Evolutionary conservation across 1,140 invertebrate genomes (phyloP), one percentile per base, ranked within the genome.

Genomic region (Plutomurus gul): DNA sequence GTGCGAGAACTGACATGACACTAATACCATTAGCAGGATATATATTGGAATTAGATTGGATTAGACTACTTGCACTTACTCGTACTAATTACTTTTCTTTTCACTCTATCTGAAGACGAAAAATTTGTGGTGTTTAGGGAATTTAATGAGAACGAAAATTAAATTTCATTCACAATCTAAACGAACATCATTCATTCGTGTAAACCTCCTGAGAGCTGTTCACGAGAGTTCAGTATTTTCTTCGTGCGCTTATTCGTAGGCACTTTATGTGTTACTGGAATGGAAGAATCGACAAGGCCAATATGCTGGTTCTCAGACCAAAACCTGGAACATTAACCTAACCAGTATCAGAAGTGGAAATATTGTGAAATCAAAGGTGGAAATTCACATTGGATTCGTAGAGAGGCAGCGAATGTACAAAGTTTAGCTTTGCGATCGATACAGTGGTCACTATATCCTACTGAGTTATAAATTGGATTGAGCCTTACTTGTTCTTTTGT

Each of bases 311-410:
- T 65, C n/a, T n/a, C 11, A 65, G 56, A 65, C n/a, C n/a, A 65
- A 65, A 65, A 65, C 56, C 56, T 65, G 56, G 56, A 65, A 65
- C 56, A 65, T 65, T 65, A 49, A 49, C 7, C n/a, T 18, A 49
- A 18, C 7, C 30, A 65, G 56, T n/a, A 7, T 65, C 56, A 11
- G 36, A n/a, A 33, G 13, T 5, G 5, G 18, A 10, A n/a, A n/a
- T 65, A 65, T 60, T 60, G 51, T 60, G 51, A 60, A 60, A 30
- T 60, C n/a, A n/a, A n/a, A n/a, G n/a, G n/a, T n/a, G n/a, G n/a
- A n/a, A n/a, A n/a, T n/a, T n/a, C n/a, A n/a, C n/a, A n/a, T n/a
- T n/a, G n/a, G n/a, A n/a, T n/a, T n/a, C n/a, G n/a, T n/a, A n/a
- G n/a, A n/a, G n/a, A n/a, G n/a, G n/a, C n/a, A n/a, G n/a, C n/a